Conservation (phyloP, 2,888 invertebrate species). For the Parnassius orleans region DNA sequence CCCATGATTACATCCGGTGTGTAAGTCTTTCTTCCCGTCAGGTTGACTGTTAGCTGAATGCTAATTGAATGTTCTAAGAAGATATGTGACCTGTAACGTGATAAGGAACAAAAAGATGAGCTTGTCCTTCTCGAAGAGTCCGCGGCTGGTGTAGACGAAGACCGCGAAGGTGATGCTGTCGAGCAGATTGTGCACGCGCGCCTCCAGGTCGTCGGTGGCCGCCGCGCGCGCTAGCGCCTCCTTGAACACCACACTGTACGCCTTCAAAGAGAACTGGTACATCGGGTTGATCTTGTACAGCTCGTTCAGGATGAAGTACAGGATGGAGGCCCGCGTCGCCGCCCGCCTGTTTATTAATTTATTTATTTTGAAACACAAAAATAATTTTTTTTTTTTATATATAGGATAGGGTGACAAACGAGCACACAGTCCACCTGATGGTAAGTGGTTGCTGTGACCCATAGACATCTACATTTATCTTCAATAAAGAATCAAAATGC, state of each 20-base stretch:
- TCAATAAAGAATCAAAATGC: too few species aligned
- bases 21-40: too few species aligned
- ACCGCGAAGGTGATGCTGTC: conserved; percentile 94
- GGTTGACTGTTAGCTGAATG: too few species aligned
- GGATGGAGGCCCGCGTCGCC: conserved; percentile 91
- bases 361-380: too few species aligned
- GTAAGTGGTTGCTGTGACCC: too few species aligned
- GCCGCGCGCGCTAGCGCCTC: conserved; percentile 88
- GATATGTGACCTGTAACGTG: conserved; percentile 84
- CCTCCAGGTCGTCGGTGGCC: conserved; percentile 84
- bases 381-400: too few species aligned
- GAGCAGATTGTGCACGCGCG: conserved; percentile 88
- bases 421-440: too few species aligned
- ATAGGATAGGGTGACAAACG: too few species aligned
- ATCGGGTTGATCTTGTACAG: conserved; percentile 95
- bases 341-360: conserved; percentile 79
- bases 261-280: conserved; percentile 97
- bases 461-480: too few species aligned
- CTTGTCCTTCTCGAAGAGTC: conserved; percentile 95
- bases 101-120: conserved; percentile 94
- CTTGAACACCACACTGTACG: conserved; percentile 95
- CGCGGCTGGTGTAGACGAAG: conserved; percentile 93
- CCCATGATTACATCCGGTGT: too few species aligned
- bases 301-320: conserved; percentile 97
- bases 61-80: too few species aligned